Conservation (phyloP, 2,888 invertebrate genomes). For the Lepidocyrtinus sp. region DNA sequence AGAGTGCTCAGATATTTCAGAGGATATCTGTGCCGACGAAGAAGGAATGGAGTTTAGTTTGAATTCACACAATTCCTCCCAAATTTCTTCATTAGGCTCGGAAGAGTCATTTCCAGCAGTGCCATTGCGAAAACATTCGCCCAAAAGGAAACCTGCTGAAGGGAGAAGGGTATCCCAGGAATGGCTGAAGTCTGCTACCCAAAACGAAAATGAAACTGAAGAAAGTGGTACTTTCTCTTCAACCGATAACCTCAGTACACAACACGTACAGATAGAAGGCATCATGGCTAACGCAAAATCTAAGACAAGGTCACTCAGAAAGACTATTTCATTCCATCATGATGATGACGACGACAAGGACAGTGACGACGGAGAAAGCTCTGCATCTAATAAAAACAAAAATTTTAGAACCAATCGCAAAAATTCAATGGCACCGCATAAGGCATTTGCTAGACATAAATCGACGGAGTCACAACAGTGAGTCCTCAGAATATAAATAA, state of each 20-base stretch:
- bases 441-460: slow-evolving; percentile 4
- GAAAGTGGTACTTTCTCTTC: slow-evolving; percentile 35
- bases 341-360: slow-evolving; percentile 33
- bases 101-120: not conserved
- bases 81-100: not conserved
- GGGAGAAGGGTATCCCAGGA: not conserved
- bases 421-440: slow-evolving; percentile 48
- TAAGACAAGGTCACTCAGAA: slow-evolving; percentile 14
- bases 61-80: not conserved
- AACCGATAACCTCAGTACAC: too few species aligned
- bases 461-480: slow-evolving; percentile 32
- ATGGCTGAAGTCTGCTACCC: slow-evolving; percentile 27
- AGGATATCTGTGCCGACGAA: not conserved
- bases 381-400: not conserved
- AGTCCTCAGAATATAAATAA: too few species aligned
- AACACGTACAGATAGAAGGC: slow-evolving; percentile 23
- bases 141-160: not conserved
- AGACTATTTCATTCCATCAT: slow-evolving; percentile 40
- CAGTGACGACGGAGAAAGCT: slow-evolving; percentile 10
- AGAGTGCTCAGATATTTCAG: slow-evolving; percentile 1
- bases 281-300: not conserved
- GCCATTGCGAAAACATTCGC: slow-evolving; percentile 35
- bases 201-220: not conserved
- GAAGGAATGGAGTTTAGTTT: slow-evolving; percentile 21
- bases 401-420: slow-evolving; percentile 27